Conservation (phyloP, 1,140 invertebrate genomes). For the Ctenoplectra terminalis region DNA sequence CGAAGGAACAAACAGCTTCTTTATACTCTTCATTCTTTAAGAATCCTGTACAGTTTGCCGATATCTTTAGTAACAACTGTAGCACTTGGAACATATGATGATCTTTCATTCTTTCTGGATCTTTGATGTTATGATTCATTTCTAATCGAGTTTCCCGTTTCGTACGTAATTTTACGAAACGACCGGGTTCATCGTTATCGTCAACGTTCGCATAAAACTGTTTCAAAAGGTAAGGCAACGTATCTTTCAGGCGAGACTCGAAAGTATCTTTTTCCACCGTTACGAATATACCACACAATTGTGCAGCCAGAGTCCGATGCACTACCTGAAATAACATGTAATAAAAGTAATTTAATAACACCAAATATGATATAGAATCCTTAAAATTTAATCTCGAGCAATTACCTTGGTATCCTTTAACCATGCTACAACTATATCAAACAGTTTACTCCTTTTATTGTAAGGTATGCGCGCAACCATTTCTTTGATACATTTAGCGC, state of each 20-base stretch:
- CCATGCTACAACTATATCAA: slow-evolving; percentile 87
- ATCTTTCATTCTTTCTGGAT: slow-evolving; percentile 84
- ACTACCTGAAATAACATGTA: slow-evolving; percentile 71
- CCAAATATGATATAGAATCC: too few relatives aligned
- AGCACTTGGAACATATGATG: slow-evolving; percentile 89
- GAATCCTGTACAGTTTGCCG: slow-evolving; percentile 82
- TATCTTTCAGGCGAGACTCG: slow-evolving; percentile 82
- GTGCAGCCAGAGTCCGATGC: slow-evolving; percentile 84
- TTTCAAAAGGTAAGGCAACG: slow-evolving; percentile 81
- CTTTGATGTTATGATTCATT: slow-evolving; percentile 59
- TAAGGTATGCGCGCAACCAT: slow-evolving; percentile 85
- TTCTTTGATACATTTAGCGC: slow-evolving; percentile 86
- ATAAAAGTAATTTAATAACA: slow-evolving; percentile 6
- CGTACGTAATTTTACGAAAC: slow-evolving; percentile 75
- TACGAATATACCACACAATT: slow-evolving; percentile 88
- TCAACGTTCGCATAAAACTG: slow-evolving; percentile 77
- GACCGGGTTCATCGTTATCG: slow-evolving; percentile 71
- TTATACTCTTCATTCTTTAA: slow-evolving; percentile 82
- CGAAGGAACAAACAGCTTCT: slow-evolving; percentile 80
- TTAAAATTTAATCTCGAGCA: too few relatives aligned
- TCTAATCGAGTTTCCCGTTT: slow-evolving; percentile 42
- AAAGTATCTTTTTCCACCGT: slow-evolving; percentile 88
- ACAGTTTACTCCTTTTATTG: slow-evolving; percentile 85
- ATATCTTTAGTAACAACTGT: slow-evolving; percentile 86
- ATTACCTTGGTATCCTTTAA: slow-evolving; percentile 87